Evolutionary conservation across 1,140 invertebrate species (phyloP), one percentile per base, ranked within the genome.

Genomic region (Drosophila lacertosa): DNA sequence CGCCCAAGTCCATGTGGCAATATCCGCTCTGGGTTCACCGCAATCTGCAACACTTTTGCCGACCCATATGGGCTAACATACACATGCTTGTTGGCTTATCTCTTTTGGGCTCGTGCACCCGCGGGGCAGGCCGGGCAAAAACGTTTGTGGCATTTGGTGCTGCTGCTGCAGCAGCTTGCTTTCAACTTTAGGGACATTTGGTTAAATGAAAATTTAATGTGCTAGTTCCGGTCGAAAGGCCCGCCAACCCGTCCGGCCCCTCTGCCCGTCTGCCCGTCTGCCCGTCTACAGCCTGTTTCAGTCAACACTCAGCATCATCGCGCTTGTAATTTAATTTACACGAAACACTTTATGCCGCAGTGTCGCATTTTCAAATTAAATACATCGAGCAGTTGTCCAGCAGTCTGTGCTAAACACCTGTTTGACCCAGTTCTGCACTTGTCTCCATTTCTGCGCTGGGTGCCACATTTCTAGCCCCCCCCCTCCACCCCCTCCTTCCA

Each of bases 351-450:
- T 22, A 47, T 66, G 68, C 22, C 68, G 63, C 62, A 71, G 63
- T 71, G 54, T 59, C 69, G 69, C 69, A 72, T 67, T 72, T 72
- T 53, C 69, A 67, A 72, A 72, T 72, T 72, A 72, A 72, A 72
- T 72, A 67, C 69, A 72, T 72, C 48, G 47, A 22, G 24, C 55
- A 69, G 59, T 64, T 63, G 50, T 32, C 26, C 37, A 60, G 16
- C 24, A 20, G 15, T 20, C 47, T 37, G 16, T 22, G 33, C 44
- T 16, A 33, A 20, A 60, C 54, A 65, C 68, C 68, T 71, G 53
- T 45, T 51, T 60, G 57, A 54, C 65, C 65, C 50, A 47, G 26
- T 13, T 59, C 20, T 44, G 20, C 15, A 26, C 15, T 11, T 11
- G 15, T 15, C 4, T 13, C 20, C 53, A 32, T 22, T 18, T 29